Evolutionary conservation across 2,797 vertebrate species (phyloP), one percentile per base, ranked within the genome.

Genomic region (Australoheros facetus): DNA sequence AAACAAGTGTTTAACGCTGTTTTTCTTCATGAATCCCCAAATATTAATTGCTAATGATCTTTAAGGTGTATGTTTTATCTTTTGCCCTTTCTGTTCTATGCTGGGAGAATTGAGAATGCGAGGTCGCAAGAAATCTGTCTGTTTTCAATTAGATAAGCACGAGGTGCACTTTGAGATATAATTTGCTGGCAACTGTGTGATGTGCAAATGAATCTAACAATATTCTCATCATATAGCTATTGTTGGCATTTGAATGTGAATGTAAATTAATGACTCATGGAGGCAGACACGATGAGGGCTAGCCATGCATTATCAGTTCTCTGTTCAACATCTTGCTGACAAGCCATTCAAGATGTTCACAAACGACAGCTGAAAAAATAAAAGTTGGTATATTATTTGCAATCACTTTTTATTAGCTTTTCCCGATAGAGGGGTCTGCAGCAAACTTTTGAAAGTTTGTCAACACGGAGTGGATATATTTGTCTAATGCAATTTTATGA

Each of bases 1-100:
- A 94, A 96, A 96, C 96, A 97, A 97, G 96, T 96, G 96, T 98
- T 98, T 95, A 96, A 95, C 92, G 85, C 91, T 90, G 91, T 94
- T 95, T 95, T 95, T 94, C 94, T 91, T 85, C 93, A 91, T 10
- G 84, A 94, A 94, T 95, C 93, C 93, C 94, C 89, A 94, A 95
- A 95, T 95, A 95, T 95, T 95, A 95, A 95, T 95, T 95, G 93
- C 93, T 95, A 96, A 95, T 95, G 94, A 95, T 95, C 93, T 95
- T 94, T 90, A 94, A 95, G 94, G 92, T 95, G 93, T 94, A 92
- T 91, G 86, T 93, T 95, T 94, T 95, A 94, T 94, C 85, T 93
- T 94, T 85, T 78, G 81, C 92, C 84, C 88, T 80, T 85, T 85
- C 81, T 81, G 85, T 83, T 82, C 81, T 59, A 57, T 73, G 81